Evolutionary conservation across 1,140 invertebrate species (phyloP).

Genomic region (Anastatus disparis): DNA sequence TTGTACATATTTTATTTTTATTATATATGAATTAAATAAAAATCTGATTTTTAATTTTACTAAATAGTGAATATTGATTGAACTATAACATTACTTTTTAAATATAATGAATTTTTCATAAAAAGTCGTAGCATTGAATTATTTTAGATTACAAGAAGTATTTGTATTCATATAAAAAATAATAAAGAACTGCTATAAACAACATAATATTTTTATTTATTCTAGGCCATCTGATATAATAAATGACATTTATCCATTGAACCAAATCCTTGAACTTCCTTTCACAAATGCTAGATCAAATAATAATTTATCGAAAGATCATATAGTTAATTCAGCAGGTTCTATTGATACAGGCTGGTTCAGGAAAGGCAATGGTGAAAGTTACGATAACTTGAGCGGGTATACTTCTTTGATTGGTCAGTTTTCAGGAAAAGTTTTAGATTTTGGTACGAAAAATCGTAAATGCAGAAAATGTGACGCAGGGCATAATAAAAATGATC

Average conservation of each 20-base stretch:
- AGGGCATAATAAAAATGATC: slow-evolving; percentile 17
- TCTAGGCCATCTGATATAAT: neutral
- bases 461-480: too few species aligned
- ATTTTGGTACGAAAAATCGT: too few species aligned
- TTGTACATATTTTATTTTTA: too few species aligned
- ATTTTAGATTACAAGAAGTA: neutral
- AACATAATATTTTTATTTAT: neutral
- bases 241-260: neutral
- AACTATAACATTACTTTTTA: too few species aligned
- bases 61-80: too few species aligned
- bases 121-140: neutral
- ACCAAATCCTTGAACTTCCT: too few species aligned
- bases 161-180: too few species aligned
- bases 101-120: too few species aligned
- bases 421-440: slow-evolving; percentile 8
- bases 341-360: slow-evolving; percentile 32
- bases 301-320: neutral
- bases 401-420: slow-evolving; percentile 22
- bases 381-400: slow-evolving; percentile 32
- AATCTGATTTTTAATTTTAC: too few species aligned
- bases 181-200: neutral
- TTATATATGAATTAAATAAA: too few species aligned
- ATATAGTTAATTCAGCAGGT: slow-evolving; percentile 1
- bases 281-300: too few species aligned
- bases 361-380: slow-evolving; percentile 19